phyloP scores from a whole-genome alignment of 1,140 invertebrate genomes.

The Pygmarrhopalites habei region DNA sequence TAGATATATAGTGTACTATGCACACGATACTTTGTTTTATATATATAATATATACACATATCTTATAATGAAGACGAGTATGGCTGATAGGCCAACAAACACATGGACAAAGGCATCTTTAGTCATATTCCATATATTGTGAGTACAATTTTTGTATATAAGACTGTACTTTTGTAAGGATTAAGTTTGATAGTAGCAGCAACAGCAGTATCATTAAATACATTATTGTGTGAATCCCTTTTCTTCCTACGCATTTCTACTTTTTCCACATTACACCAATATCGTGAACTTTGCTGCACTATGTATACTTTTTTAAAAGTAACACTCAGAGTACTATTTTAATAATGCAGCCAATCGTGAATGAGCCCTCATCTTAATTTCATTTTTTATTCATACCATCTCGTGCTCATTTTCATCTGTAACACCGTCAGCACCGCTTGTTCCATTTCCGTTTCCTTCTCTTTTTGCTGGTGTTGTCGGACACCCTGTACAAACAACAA shows the following conservation, averaged over 20 bases:
- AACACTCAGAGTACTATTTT: too few species aligned
- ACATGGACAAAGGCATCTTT: constrained; percentile 8
- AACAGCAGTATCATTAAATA: not conserved
- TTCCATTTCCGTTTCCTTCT: not conserved
- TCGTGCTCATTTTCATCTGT: constrained; percentile 30
- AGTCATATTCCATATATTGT: too few species aligned
- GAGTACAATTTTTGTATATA: not conserved
- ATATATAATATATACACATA: constrained; percentile 9
- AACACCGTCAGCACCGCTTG: constrained; percentile 24
- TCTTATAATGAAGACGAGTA: constrained; percentile 2
- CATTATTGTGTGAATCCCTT: not conserved
- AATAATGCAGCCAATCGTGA: too few species aligned
- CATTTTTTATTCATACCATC: constrained; percentile 27
- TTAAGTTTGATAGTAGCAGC: not conserved
- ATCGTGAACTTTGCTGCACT: too few species aligned
- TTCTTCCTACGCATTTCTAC: not conserved
- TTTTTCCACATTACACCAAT: not conserved
- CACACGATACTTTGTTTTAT: constrained; percentile 12
- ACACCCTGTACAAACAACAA: constrained; percentile 15
- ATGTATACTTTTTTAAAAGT: too few species aligned
- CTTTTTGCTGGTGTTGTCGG: constrained; percentile 29
- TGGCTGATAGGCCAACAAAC: constrained; percentile 19
- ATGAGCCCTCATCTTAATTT: too few species aligned
- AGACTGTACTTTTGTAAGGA: not conserved
- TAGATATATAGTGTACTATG: too few species aligned